A percentile compares a stretch with the other conserved stretches of the same genome.
Conservation (phyloP, 1,140 invertebrate genomes). For the Rhagoletis zephyria region DNA sequence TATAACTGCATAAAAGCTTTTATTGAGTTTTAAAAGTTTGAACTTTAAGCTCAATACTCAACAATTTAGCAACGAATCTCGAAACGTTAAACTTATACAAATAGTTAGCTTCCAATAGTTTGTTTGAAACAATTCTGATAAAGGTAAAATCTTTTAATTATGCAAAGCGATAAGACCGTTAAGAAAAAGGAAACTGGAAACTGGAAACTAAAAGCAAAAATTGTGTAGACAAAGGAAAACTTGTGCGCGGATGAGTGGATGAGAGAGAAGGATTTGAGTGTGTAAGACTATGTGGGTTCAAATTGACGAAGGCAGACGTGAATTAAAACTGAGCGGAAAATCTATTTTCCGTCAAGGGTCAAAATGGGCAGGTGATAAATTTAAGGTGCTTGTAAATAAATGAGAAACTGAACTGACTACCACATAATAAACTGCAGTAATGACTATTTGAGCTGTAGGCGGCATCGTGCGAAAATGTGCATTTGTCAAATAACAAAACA, state of each 20-base stretch:
- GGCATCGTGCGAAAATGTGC: background rate
- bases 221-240: too few relatives aligned
- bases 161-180: background rate
- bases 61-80: background rate
- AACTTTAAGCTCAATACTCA: background rate
- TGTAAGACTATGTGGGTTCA: too few relatives aligned
- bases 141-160: constrained; percentile 32
- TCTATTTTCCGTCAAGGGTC: too few relatives aligned
- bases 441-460: background rate
- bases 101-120: background rate
- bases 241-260: too few relatives aligned
- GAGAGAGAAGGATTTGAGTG: too few relatives aligned
- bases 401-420: too few relatives aligned
- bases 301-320: too few relatives aligned
- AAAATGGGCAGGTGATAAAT: too few relatives aligned
- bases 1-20: background rate
- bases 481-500: background rate
- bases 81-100: background rate
- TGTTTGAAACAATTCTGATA: background rate
- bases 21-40: constrained; percentile 13
- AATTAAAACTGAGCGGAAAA: too few relatives aligned
- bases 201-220: background rate
- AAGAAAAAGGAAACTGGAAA: background rate
- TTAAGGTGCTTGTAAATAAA: too few relatives aligned
- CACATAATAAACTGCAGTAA: constrained; percentile 7